phyloP scores from a whole-genome alignment of 1,140 invertebrate genomes.

The Leptopilina boulardi region DNA sequence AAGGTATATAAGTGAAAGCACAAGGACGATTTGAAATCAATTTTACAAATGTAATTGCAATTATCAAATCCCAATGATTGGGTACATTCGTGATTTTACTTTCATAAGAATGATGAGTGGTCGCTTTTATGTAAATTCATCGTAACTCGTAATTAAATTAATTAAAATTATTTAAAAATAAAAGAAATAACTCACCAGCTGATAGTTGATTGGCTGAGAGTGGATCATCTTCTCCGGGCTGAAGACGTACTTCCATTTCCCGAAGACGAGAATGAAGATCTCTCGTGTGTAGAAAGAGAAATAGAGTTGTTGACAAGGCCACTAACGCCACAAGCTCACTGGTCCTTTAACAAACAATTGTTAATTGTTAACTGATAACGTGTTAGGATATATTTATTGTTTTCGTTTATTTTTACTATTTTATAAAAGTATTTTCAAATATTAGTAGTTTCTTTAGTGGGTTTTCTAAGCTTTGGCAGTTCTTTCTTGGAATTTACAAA shows the following conservation, averaged over 20 bases:
- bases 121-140: slow-evolving; percentile 27
- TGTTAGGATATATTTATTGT: background rate
- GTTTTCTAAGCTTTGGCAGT: no score
- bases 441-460: no score
- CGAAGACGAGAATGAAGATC: slow-evolving; percentile 85
- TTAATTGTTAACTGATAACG: slow-evolving; percentile 43
- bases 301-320: slow-evolving; percentile 86
- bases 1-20: background rate
- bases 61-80: background rate
- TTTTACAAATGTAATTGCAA: background rate
- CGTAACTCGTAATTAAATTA: background rate
- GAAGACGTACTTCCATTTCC: slow-evolving; percentile 85
- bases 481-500: no score
- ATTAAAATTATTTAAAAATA: background rate
- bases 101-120: background rate
- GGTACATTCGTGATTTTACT: background rate
- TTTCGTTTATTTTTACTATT: no score
- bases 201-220: slow-evolving; percentile 83
- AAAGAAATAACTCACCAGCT: slow-evolving; percentile 77
- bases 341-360: slow-evolving; percentile 73
- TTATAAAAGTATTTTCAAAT: no score
- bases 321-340: slow-evolving; percentile 86
- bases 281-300: slow-evolving; percentile 88
- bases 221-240: slow-evolving; percentile 81
- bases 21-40: background rate